Conservation (phyloP, 2,797 vertebrate genomes). For the Chelonia mydas region DNA sequence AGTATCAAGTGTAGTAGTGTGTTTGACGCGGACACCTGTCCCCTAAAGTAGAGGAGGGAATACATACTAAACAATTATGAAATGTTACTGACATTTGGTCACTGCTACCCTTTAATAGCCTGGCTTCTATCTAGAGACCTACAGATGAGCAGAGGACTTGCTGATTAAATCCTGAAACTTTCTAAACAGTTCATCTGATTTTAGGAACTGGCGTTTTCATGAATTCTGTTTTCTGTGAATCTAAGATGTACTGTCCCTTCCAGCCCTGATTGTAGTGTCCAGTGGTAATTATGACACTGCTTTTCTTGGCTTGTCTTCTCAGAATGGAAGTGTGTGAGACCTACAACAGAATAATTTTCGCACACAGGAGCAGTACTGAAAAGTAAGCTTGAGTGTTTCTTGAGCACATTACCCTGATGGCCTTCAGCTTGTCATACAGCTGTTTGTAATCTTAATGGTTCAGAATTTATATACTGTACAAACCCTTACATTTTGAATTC, state of each 20-base stretch:
- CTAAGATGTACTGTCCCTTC: neutral
- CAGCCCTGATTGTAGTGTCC: neutral
- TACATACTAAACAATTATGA: rapidly evolving
- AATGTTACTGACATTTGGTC: neutral
- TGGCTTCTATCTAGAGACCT: neutral
- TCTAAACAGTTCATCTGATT: neutral
- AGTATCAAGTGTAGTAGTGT: neutral
- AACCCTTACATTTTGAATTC: neutral
- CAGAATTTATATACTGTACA: neutral
- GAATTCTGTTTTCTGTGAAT: neutral
- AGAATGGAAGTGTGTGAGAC: neutral
- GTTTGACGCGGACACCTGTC: neutral
- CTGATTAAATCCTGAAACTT: neutral
- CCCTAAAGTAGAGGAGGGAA: neutral
- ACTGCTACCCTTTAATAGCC: neutral
- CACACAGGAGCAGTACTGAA: neutral
- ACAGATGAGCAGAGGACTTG: neutral
- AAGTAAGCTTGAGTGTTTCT: neutral
- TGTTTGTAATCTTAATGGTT: neutral
- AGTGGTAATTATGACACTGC: neutral
- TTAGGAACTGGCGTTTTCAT: neutral
- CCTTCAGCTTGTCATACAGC: neutral
- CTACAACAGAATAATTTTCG: neutral
- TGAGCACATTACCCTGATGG: neutral
- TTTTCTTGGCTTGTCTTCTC: neutral